Evolutionary conservation across 2,797 vertebrate genomes (phyloP), one percentile per base, ranked within the genome.

Genomic region (Muscicapa comitata): DNA sequence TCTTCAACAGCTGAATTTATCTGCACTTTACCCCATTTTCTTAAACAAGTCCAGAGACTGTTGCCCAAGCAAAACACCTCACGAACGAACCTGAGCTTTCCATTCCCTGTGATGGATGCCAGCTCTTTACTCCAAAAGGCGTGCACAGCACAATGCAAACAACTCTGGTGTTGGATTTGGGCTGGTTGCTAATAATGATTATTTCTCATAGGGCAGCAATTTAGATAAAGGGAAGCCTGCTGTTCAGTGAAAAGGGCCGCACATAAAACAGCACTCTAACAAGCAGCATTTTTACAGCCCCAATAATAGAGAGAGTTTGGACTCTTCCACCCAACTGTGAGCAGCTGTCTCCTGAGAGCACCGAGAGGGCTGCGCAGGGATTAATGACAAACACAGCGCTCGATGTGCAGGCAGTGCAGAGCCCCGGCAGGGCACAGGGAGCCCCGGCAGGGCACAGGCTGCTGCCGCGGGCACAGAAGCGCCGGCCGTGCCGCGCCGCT

Each of bases 91-190:
- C 28, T 20, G 9, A 9, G 1, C 23, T 59, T 87, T 48, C 31
- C 15, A 11, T 11, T 77, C 33, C 17, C n/a, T 17, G n/a, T 15
- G 53, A 61, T 0, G 11, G 55, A 28, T 38, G 59, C 19, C 80
- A 76, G 86, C 25, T 14, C 57, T 35, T 71, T 7, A 23, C 13
- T 42, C 11, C 29, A 21, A 74, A 55, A 58, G 28, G 24, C 6
- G 3, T 2, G 9, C 4, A 1, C 53, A 67, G 45, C 75, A 38
- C 40, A 66, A n/a, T 0, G 0, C 45, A 35, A 31, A 38, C 71
- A 45, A 54, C 40, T 55, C 62, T 23, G 38, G 23, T 23, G 53
- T 42, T 50, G 2, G 71, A 12, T 71, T 29, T 37, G 58, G 23
- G 31, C 25, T 20, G 35, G 31, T 4, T 70, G 75, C 68, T 62